phyloP scores from a whole-genome alignment of 2,113 vertebrate species.

The Xyliphius kryptos region DNA sequence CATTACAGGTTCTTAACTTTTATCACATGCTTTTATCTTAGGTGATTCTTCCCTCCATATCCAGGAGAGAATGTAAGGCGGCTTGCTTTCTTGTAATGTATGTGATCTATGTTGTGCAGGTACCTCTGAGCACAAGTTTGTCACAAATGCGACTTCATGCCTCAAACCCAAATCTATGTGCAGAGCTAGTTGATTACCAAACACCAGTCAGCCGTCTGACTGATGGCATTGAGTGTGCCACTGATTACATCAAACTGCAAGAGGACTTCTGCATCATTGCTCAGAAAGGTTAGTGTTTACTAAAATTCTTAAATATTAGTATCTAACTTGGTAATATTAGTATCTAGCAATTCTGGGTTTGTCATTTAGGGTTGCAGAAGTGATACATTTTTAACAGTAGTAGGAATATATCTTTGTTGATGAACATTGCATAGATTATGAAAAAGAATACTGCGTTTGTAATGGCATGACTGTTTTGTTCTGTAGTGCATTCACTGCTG shows the following conservation, averaged over 20 bases:
- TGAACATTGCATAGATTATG: too few relatives aligned
- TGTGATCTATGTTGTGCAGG: slow-evolving; percentile 59
- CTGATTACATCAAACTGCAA: slow-evolving; percentile 94
- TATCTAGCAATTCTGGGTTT: too few relatives aligned
- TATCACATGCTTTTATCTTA: background rate
- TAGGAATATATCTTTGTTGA: too few relatives aligned
- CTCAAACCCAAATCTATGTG: slow-evolving; percentile 96
- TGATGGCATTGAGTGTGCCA: slow-evolving; percentile 78
- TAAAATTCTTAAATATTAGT: too few relatives aligned
- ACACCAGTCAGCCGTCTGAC: slow-evolving; percentile 73
- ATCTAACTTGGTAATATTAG: too few relatives aligned
- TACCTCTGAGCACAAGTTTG: slow-evolving; percentile 89
- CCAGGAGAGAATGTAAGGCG: background rate
- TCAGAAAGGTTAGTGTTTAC: slow-evolving; percentile 79
- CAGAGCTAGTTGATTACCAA: slow-evolving; percentile 85
- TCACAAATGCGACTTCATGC: slow-evolving; percentile 88
- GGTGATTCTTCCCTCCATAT: background rate
- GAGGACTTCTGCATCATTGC: slow-evolving; percentile 95
- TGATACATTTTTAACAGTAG: too few relatives aligned
- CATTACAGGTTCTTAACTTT: too few relatives aligned
- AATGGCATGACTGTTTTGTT: slow-evolving; percentile 6
- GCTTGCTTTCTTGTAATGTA: slow-evolving; percentile 7
- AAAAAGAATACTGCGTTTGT: background rate
- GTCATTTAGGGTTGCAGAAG: too few relatives aligned
- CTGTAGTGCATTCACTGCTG: slow-evolving; percentile 90